Evolutionary conservation across 2,888 invertebrate genomes (phyloP), one percentile per base, ranked within the genome.

Genomic region (Elegia similella): DNA sequence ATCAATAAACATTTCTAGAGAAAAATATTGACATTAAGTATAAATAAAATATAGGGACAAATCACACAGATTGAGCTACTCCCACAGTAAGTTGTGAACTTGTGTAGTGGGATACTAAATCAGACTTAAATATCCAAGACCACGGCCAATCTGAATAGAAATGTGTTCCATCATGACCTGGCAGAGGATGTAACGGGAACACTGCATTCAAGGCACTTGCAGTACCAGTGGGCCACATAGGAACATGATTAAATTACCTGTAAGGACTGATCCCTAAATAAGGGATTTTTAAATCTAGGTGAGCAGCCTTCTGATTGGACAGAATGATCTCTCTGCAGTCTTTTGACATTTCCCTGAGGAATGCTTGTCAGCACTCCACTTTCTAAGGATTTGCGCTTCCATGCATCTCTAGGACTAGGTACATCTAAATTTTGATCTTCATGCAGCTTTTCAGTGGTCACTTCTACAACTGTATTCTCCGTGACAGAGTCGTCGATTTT

Each of bases 251-350:
- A 47, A 59, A 42, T 69, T 76, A 92, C 92, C 86, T 92, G 92
- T 48, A 92, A 80, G 8, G 92, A 92, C 62, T 86, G 84, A 73
- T 92, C 92, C 67, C 92, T 81, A 10, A 90, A 71, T 59, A 92
- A 77, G 13, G 90, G 88, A 69, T 90, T 90, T 74, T 88, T 90
- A 56, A 87, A 75, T 64, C 81, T 86, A 30, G 89, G 86, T 62
- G 82, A 70, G 65, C 82, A 86, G 53, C 90, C 88, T 61, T 92
- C 92, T 8, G 92, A 92, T 59, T 92, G 92, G 23, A 92, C 74
- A 32, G 92, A 92, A 64, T 86, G 80, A 62, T 92, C 92, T 62
- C 92, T 80, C 63, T 87, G 85, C 54, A 92, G 70, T 58, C 77
- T 83, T 59, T 84, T 88, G 1, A 76, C 61, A 64, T 70, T 80